These are phyloP conservation scores for Heliconius aoede DNA, from an alignment of 2,888 invertebrate species.

Conservation along the genomic window DNA sequence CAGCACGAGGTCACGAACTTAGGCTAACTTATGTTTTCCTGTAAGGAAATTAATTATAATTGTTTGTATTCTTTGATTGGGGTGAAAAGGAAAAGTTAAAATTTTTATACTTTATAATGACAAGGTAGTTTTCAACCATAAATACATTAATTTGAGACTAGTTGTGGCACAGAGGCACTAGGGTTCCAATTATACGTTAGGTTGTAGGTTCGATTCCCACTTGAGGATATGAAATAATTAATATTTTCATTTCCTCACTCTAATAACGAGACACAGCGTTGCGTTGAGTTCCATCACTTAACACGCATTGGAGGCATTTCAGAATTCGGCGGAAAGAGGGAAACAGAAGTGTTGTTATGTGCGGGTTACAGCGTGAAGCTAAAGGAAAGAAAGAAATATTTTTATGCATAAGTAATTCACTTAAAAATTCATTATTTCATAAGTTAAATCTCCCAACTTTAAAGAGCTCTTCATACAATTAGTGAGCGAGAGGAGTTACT, in stretches of 20 bases:
- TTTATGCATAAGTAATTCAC: neutral
- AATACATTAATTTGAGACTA: neutral
- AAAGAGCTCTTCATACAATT: neutral
- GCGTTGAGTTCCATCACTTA: neutral
- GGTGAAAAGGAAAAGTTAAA: too few species aligned
- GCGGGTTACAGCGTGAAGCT: too few species aligned
- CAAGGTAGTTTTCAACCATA: neutral
- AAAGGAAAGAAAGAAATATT: too few species aligned
- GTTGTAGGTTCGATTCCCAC: neutral
- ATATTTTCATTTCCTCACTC: neutral
- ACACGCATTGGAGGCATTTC: neutral
- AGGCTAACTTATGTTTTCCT: neutral
- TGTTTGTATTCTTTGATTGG: neutral
- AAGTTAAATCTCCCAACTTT: neutral
- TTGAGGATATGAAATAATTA: neutral
- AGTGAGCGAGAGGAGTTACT: neutral
- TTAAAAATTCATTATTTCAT: slow-evolving; percentile 3
- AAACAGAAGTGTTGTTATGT: too few species aligned
- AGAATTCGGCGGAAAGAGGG: neutral
- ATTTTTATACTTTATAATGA: too few species aligned
- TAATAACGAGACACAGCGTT: neutral
- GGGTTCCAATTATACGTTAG: neutral
- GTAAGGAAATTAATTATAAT: neutral
- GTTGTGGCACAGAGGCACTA: neutral
- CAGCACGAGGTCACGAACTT: neutral